Evolutionary conservation across 2,113 vertebrate genomes (phyloP), one percentile per base, ranked within the genome.

Genomic region (Solea senegalensis): DNA sequence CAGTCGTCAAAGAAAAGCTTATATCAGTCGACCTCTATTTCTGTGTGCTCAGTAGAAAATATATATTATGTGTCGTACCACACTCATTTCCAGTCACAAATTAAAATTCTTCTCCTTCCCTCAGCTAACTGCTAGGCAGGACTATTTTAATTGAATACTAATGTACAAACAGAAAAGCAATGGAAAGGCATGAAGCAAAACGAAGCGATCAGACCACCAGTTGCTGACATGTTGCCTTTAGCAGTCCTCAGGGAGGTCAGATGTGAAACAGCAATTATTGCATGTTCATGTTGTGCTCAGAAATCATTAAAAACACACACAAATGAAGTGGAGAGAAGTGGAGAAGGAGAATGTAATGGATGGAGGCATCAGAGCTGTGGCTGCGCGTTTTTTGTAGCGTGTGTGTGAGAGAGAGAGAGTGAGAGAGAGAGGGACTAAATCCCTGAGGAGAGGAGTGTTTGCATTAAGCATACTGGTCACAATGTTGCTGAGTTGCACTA

Each of bases 401-500:
- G 49, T 56, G 55, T 39, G 66, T 61, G 45, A 54, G 50, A 49
- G 81, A 21, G 21, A 21, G 21, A 21, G 21, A 21, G 49, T 56
- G 55, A 26, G 66, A 56, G 45, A 54, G 50, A 49, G 81, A 63
- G 49, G 44, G 49, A 45, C 43, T 3, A 27, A 11, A 27, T 61
- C 28, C n/a, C 16, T 2, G 12, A 10, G 9, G 50, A 86, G 84
- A 71, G 16, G 21, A 54, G 39, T 8, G 3, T 89, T 80, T 27
- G 59, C 57, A 84, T 81, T 64, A 66, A 59, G 62, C 49, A 67
- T 15, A 50, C 83, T 67, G 88, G 81, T 88, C 86, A 93, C 88
- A 74, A 79, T 76, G 84, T 83, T 82, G 83, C 91, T 88, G 82
- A 85, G 83, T 77, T 67, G 53, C 83, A 86, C 60, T 60, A 83